phyloP scores from a whole-genome alignment of 2,888 invertebrate genomes.

The Syrista parreyssii region DNA sequence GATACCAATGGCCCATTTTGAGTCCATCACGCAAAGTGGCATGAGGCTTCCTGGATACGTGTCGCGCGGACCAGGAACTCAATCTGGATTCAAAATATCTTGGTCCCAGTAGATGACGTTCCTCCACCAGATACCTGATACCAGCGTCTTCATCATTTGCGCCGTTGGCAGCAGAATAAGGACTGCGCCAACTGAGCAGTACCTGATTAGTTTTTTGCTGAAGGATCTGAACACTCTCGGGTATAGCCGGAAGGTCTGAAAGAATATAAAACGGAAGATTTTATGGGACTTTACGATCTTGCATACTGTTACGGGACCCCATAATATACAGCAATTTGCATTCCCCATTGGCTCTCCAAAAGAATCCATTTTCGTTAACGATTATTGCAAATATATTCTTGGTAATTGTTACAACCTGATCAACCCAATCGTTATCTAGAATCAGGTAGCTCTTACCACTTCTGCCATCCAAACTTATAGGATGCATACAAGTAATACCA shows the following conservation, averaged over 20 bases:
- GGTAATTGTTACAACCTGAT: too few species aligned
- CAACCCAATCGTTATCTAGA: too few species aligned
- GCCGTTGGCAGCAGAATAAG: constrained; percentile 10
- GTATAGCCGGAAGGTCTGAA: constrained; percentile 46
- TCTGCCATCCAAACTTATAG: constrained; percentile 70
- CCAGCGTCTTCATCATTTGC: constrained; percentile 1
- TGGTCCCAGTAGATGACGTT: constrained; percentile 77
- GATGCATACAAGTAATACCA: constrained; percentile 76
- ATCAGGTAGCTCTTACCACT: constrained; percentile 67
- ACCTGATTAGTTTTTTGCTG: constrained; percentile 47
- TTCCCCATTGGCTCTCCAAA: too few species aligned
- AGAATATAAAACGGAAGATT: too few species aligned
- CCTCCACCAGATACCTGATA: constrained; percentile 75
- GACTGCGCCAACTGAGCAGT: constrained; percentile 39
- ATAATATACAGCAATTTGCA: too few species aligned
- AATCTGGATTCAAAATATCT: constrained; percentile 74
- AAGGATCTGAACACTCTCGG: constrained; percentile 45
- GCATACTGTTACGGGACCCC: too few species aligned
- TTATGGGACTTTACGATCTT: too few species aligned
- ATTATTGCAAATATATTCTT: background rate
- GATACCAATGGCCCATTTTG: constrained; percentile 82
- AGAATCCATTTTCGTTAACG: constrained; percentile 1
- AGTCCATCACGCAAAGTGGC: constrained; percentile 70
- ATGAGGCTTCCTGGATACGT: constrained; percentile 66
- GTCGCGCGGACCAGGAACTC: constrained; percentile 74